Evolutionary conservation across 2,888 invertebrate genomes (phyloP).

Genomic region (Rhaphigaster nebulosa): DNA sequence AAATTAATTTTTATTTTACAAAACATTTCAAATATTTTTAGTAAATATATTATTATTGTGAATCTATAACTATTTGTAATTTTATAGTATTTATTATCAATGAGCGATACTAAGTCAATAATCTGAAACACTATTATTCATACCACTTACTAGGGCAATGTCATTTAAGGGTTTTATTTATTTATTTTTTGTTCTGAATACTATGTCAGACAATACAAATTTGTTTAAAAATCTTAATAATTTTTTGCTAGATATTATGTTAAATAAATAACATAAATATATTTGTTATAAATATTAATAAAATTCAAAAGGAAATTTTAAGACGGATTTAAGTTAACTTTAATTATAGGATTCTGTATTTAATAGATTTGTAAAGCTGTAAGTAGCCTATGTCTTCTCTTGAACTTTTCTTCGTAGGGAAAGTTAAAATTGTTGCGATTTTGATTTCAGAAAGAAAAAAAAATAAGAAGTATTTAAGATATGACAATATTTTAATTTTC

Average conservation of each 20-base stretch:
- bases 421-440: not conserved
- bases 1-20: too few relatives aligned
- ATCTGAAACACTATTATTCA: too few relatives aligned
- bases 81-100: too few relatives aligned
- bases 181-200: too few relatives aligned
- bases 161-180: too few relatives aligned
- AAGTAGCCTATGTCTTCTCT: not conserved
- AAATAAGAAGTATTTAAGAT: not conserved
- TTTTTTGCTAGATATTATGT: not conserved
- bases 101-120: too few relatives aligned
- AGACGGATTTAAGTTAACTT: not conserved
- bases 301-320: not conserved
- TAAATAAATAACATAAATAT: not conserved
- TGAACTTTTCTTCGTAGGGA: not conserved
- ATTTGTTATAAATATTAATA: not conserved
- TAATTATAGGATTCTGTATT: not conserved
- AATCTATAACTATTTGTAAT: too few relatives aligned
- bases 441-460: not conserved
- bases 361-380: not conserved
- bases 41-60: too few relatives aligned
- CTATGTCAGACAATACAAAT: too few relatives aligned
- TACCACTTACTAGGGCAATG: too few relatives aligned
- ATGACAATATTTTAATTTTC: not conserved
- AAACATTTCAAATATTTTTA: too few relatives aligned
- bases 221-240: too few relatives aligned